Conservation (phyloP, 2,888 invertebrate species). For the Acrobasis suavella region DNA sequence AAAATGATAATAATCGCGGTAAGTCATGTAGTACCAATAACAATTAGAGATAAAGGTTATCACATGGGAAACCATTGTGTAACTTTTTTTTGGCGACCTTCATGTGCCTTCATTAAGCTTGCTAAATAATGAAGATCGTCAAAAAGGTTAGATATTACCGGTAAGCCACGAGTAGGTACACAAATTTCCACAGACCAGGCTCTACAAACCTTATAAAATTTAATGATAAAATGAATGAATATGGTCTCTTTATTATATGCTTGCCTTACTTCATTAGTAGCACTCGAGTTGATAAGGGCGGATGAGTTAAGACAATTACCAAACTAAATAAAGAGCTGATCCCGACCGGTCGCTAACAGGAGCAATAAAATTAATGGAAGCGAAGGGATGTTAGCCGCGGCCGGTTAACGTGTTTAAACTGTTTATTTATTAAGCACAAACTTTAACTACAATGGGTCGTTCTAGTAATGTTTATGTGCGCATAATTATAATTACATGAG, state of each 20-base stretch:
- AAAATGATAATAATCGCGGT: no score
- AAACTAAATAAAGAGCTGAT: constrained; percentile 40
- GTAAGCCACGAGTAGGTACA: no score
- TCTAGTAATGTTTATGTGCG: background rate
- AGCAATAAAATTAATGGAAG: constrained; percentile 34
- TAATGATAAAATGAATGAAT: background rate
- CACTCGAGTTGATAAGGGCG: constrained; percentile 41
- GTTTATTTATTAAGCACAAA: constrained; percentile 13
- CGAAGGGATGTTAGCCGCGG: constrained; percentile 23
- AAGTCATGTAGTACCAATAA: no score
- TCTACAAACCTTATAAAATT: no score
- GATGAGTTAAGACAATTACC: constrained; percentile 53
- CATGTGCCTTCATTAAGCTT: no score
- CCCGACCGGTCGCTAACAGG: constrained; percentile 32
- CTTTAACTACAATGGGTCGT: constrained; percentile 13
- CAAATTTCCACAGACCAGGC: no score
- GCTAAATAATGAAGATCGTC: no score
- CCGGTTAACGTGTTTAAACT: constrained; percentile 23
- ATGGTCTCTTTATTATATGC: background rate
- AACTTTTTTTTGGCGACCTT: no score
- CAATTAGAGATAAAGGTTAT: constrained; percentile 13
- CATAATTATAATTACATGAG: background rate
- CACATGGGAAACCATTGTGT: background rate
- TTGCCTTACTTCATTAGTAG: background rate
- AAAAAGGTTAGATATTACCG: no score